Percentiles rank a stretch among this genome's conserved stretches.
Conservation (phyloP, 1,140 invertebrate species). For the Drosophila leontia region DNA sequence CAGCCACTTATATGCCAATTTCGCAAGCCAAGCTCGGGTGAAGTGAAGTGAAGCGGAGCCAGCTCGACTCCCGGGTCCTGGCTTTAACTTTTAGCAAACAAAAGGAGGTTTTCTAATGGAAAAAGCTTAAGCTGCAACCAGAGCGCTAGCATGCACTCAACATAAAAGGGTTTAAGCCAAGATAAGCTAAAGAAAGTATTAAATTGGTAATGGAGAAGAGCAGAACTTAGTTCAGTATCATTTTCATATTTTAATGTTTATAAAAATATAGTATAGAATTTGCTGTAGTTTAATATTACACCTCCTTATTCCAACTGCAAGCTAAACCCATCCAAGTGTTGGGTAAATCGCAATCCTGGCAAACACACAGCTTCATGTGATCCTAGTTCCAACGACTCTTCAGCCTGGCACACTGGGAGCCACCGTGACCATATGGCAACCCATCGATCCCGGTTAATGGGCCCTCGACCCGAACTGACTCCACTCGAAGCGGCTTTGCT, state of each 20-base stretch:
- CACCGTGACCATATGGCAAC: conserved; percentile 34
- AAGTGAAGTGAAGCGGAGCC: conserved; percentile 51
- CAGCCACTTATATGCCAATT: conserved; percentile 65
- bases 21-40: conserved; percentile 49
- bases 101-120: conserved; percentile 22
- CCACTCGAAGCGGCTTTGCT: conserved; percentile 25
- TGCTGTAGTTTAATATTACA: too few relatives aligned
- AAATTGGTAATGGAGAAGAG: not conserved
- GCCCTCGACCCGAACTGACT: conserved; percentile 39
- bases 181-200: not conserved
- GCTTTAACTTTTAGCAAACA: conserved; percentile 41
- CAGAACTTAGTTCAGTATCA: not conserved
- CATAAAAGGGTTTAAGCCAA: conserved; percentile 8
- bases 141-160: not conserved
- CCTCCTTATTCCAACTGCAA: not conserved
- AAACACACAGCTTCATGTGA: not conserved
- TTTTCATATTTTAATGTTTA: not conserved
- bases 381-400: not conserved
- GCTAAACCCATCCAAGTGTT: not conserved
- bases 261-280: not conserved
- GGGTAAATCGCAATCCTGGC: not conserved
- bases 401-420: conserved; percentile 4
- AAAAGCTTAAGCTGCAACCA: conserved; percentile 16
- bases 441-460: conserved; percentile 45
- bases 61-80: not conserved